Evolutionary conservation across 2,888 invertebrate genomes (phyloP), one percentile per base, ranked within the genome.

Genomic region (Schrankia costaestrigalis): DNA sequence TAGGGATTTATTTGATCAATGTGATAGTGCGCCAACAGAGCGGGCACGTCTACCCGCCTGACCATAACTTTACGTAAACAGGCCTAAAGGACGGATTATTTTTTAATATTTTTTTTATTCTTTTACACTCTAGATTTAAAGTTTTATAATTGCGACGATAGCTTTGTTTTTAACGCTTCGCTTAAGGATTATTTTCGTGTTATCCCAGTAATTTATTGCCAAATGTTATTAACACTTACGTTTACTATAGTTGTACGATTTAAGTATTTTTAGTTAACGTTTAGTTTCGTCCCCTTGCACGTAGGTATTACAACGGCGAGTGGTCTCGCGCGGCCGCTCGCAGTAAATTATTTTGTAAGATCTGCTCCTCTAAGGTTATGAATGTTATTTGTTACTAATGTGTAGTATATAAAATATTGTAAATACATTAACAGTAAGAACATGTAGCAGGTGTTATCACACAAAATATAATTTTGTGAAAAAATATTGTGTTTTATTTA

Each of bases 381-480:
- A 84, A 87, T 81, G 85, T 86, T 87, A 83, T 77, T 85, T 89
- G 88, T 89, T 88, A 87, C 87, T 88, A 86, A 88, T 85, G 83
- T 86, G 83, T 87, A 88, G 84, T 69, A 80, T 83, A 84, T 81
- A 68, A 76, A 78, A 81, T 87, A 86, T 85, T 87, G 85, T 86
- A 87, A 79, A 86, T 88, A 88, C 59, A 70, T 68, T 83, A 81
- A 79, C 73, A 71, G 59, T 86, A 85, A 82, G 82, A 56, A 84
- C 80, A 74, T 88, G 88, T 89, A 89, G 88, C 85, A 84, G 85
- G 88, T 89, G 88, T 89, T 89, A 89, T 87, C 70, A 88, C 88
- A 87, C 88, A 89, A 89, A 89, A 89, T 89, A 89, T 89, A 89
- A 89, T 89, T 89, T 89, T 89, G 88, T 89, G 89, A 86, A 84